Conservation (phyloP, 1,140 invertebrate genomes). For the Hormaphis cornu region DNA sequence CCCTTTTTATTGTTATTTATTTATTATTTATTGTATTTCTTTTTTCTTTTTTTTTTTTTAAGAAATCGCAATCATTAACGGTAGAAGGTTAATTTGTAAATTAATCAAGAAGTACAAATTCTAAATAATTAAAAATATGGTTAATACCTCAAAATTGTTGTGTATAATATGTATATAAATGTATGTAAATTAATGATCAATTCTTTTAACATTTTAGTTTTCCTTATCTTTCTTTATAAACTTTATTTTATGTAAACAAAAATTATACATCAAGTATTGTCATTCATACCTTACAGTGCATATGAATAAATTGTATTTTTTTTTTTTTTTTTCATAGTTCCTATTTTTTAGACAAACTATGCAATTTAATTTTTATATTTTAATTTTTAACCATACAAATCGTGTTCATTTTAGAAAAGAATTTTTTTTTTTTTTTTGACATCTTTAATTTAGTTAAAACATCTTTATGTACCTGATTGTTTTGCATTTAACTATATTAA, state of each 20-base stretch:
- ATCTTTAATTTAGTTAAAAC: constrained; percentile 12
- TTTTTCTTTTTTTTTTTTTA: neutral
- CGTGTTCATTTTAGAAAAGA: constrained; percentile 11
- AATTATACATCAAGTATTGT: neutral
- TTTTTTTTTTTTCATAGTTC: constrained; percentile 28
- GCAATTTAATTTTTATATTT: constrained; percentile 19
- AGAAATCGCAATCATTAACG: neutral
- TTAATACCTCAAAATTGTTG: neutral
- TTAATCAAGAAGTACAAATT: constrained; percentile 28
- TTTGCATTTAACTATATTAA: constrained; percentile 20
- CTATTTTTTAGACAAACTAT: constrained; percentile 30
- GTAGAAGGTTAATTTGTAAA: constrained; percentile 1
- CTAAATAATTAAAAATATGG: constrained; percentile 22
- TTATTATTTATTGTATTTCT: no score
- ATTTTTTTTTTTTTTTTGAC: constrained; percentile 1
- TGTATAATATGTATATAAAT: neutral
- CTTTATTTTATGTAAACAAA: neutral
- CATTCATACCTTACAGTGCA: neutral
- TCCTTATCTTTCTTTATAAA: neutral
- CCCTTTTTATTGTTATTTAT: neutral
- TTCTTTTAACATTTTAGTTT: neutral
- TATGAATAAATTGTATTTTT: constrained; percentile 1
- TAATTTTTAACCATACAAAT: constrained; percentile 10
- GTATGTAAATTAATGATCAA: constrained; percentile 1
- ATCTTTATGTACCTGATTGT: constrained; percentile 22